Conservation (phyloP, 2,888 invertebrate genomes). For the Eueremaeus valkanovi region DNA sequence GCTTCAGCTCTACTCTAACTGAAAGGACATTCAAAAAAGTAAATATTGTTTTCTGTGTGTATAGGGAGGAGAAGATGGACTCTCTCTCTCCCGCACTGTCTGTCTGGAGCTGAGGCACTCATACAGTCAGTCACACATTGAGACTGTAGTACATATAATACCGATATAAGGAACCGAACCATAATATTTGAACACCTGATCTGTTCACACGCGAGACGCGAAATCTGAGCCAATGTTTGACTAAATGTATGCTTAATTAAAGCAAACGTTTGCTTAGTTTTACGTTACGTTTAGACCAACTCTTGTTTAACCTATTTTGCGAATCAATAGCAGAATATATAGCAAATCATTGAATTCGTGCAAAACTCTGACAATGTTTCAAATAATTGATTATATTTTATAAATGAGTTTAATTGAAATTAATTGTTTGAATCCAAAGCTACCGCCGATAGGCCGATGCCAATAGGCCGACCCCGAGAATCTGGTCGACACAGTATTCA, state of each 20-base stretch:
- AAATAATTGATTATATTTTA: no score
- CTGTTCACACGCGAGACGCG: slow-evolving; percentile 38
- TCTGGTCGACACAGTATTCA: slow-evolving; percentile 48
- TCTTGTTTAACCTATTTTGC: no score
- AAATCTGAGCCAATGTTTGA: slow-evolving; percentile 35
- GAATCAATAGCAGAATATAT: no score
- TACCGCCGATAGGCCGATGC: slow-evolving; percentile 49
- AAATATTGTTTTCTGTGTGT: slow-evolving; percentile 9
- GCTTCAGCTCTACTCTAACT: neutral
- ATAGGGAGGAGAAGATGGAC: neutral
- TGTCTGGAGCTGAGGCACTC: neutral
- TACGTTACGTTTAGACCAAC: neutral
- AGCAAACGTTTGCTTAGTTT: slow-evolving; percentile 34
- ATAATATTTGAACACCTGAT: slow-evolving; percentile 41
- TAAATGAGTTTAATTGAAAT: neutral
- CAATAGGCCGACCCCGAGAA: slow-evolving; percentile 46
- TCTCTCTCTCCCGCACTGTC: slow-evolving; percentile 30
- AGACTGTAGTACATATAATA: no score
- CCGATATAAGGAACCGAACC: no score
- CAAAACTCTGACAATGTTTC: neutral
- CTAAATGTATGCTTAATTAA: slow-evolving; percentile 24
- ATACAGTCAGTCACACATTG: neutral
- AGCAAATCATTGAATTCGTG: no score
- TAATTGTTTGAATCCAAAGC: slow-evolving; percentile 42
- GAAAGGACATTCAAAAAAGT: neutral